A percentile compares a stretch with the other conserved stretches of the same genome.
These are phyloP conservation scores for Syncerus caffer DNA, from an alignment of 2,797 vertebrate genomes.

Conservation along the genomic window DNA sequence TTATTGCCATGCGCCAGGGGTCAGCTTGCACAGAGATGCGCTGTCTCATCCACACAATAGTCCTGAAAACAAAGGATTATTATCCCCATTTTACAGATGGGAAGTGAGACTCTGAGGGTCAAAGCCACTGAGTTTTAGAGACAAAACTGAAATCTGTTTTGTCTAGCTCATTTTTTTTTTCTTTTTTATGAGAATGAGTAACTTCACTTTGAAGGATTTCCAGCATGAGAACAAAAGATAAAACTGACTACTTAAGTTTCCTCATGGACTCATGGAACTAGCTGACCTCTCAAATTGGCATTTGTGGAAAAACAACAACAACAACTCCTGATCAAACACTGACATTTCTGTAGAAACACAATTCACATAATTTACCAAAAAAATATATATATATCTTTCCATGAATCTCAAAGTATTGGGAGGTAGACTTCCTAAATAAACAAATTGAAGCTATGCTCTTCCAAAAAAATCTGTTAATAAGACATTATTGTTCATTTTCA, in stretches of 20 bases:
- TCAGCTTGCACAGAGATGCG: not conserved
- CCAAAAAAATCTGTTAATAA: conserved; percentile 40
- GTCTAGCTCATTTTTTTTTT: conserved; percentile 17
- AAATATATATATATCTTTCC: conserved; percentile 1
- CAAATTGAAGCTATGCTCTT: conserved; percentile 46
- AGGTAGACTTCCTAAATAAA: conserved; percentile 41
- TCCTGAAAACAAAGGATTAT: not conserved
- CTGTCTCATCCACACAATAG: not conserved
- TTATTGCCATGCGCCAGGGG: not conserved
- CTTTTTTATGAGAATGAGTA: conserved; percentile 37
- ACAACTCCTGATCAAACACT: conserved; percentile 35
- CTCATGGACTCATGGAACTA: conserved; percentile 50
- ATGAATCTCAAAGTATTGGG: conserved; percentile 20
- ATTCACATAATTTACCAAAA: conserved; percentile 41
- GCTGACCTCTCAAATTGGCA: conserved; percentile 11
- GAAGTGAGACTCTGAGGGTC: not conserved
- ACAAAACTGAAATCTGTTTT: conserved; percentile 16
- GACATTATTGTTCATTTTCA: conserved; percentile 40
- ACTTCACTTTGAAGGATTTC: conserved; percentile 51
- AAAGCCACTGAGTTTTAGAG: not conserved
- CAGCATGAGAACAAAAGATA: conserved; percentile 26
- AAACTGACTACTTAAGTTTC: conserved; percentile 13
- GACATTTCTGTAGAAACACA: conserved; percentile 28
- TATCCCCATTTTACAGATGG: not conserved
- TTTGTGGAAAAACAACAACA: not conserved